Percentiles rank a stretch among this genome's conserved stretches.
Evolutionary conservation across 2,797 vertebrate genomes (phyloP).

Genomic region (Dryobates pubescens): DNA sequence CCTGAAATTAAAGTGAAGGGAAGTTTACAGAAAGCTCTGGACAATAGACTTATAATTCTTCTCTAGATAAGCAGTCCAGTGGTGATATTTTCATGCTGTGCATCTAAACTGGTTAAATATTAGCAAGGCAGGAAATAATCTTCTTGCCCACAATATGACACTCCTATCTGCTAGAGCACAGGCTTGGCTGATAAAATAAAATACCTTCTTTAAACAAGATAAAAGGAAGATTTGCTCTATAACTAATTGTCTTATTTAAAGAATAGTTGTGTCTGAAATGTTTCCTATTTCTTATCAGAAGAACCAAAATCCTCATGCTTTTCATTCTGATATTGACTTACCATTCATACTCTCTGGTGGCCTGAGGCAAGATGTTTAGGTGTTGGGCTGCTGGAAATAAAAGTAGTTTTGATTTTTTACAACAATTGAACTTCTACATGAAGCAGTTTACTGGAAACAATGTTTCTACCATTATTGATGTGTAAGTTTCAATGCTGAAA

Average conservation of each 20-base stretch:
- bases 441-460: not conserved
- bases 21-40: not conserved
- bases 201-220: not conserved
- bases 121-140: not conserved
- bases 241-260: not conserved
- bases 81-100: slow-evolving; percentile 3
- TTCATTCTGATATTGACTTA: not conserved
- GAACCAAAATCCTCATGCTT: not conserved
- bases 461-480: not conserved
- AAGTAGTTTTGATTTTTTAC: not conserved
- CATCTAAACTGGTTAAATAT: not conserved
- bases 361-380: not conserved
- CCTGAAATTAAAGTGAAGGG: not conserved
- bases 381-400: not conserved
- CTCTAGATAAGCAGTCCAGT: not conserved
- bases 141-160: not conserved
- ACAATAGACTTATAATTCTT: not conserved
- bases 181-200: not conserved
- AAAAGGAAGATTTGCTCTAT: not conserved
- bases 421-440: not conserved
- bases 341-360: not conserved
- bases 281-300: not conserved
- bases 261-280: not conserved
- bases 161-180: not conserved
- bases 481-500: not conserved